Evolutionary conservation across 2,113 vertebrate species (phyloP).

Genomic region (Maccullochella peelii): DNA sequence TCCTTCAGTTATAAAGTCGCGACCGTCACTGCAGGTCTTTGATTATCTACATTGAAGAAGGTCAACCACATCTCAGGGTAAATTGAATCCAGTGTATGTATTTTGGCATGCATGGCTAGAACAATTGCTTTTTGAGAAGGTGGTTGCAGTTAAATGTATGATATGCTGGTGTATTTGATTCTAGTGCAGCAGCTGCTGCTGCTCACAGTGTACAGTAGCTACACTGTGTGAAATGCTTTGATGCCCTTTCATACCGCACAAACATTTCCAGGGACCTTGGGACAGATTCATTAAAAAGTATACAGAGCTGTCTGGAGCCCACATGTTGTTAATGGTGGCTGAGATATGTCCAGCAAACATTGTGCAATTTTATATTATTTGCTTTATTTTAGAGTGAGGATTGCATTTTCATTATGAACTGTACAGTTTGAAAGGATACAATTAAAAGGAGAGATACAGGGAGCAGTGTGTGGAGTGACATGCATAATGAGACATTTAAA

Average conservation of each 20-base stretch:
- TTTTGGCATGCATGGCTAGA: not conserved
- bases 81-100: not conserved
- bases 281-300: conserved; percentile 14
- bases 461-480: not conserved
- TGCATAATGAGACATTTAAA: conserved; percentile 1
- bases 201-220: not conserved
- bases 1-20: not conserved
- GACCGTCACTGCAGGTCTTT: not conserved
- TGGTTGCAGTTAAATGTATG: not conserved
- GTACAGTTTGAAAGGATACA: not conserved
- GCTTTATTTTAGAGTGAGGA: not conserved
- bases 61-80: conserved; percentile 10
- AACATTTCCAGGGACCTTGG: not conserved
- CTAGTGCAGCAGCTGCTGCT: not conserved
- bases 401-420: not conserved
- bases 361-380: not conserved
- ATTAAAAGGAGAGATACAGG: not conserved
- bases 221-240: conserved; percentile 3
- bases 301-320: not conserved
- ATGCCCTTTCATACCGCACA: conserved; percentile 4
- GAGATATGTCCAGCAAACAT: not conserved
- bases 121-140: not conserved
- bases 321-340: not conserved
- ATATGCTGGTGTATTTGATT: not conserved
- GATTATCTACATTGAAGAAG: not conserved